Evolutionary conservation across 2,797 vertebrate species (phyloP).

Genomic region (Scyliorhinus canicula): DNA sequence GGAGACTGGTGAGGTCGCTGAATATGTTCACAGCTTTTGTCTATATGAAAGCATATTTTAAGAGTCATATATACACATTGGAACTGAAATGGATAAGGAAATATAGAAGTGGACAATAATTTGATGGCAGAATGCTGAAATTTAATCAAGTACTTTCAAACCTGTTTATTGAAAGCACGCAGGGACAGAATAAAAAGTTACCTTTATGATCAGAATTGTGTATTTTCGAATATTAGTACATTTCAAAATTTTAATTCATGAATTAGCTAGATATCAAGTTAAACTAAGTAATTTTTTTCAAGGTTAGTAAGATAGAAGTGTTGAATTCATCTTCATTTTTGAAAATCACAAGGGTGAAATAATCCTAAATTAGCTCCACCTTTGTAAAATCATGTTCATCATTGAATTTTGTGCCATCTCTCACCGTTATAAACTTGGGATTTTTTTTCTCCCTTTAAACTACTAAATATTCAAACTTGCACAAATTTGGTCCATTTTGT

Average conservation of each 20-base stretch:
- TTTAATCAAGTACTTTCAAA: neutral
- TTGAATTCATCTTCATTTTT: neutral
- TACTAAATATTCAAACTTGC: neutral
- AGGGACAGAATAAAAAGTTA: neutral
- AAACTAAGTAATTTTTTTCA: too few species aligned
- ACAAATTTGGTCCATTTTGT: neutral
- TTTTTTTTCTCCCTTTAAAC: neutral
- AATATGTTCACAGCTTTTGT: neutral
- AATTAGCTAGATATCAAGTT: neutral
- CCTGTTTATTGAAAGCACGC: neutral
- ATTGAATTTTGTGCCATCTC: neutral
- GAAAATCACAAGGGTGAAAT: neutral
- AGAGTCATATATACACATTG: neutral
- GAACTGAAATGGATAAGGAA: neutral
- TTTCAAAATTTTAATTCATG: neutral
- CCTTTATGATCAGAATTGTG: neutral
- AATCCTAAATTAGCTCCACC: neutral
- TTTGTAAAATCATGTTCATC: neutral
- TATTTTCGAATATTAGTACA: neutral
- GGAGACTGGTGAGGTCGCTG: neutral
- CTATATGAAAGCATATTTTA: too few species aligned
- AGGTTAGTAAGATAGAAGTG: too few species aligned
- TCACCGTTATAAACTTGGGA: neutral
- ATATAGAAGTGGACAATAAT: neutral
- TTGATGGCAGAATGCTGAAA: neutral